These are phyloP conservation scores for Atta texana DNA, from an alignment of 1,140 invertebrate species.

Conservation along the genomic window DNA sequence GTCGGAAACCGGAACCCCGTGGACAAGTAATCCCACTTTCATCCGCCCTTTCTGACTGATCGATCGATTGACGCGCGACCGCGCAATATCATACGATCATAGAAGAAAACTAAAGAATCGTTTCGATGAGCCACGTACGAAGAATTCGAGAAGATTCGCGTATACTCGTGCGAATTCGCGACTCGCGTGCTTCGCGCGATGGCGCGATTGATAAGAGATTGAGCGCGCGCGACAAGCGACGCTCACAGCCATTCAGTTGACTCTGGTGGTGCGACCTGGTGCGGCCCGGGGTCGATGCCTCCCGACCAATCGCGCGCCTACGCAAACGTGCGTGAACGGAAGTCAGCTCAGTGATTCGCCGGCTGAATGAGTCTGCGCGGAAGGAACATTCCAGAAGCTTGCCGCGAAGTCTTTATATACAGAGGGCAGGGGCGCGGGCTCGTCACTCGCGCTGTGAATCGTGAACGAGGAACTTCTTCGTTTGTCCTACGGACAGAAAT, in stretches of 20 bases:
- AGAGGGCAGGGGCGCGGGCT: constrained; percentile 21
- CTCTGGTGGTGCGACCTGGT: constrained; percentile 47
- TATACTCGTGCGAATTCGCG: neutral
- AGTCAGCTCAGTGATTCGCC: constrained; percentile 74
- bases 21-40: neutral
- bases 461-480: constrained; percentile 81
- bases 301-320: constrained; percentile 69
- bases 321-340: constrained; percentile 28
- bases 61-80: neutral
- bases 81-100: neutral
- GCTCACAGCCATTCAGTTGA: constrained; percentile 63
- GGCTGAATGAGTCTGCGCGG: neutral
- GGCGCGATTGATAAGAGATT: constrained; percentile 60
- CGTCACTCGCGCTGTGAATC: constrained; percentile 86
- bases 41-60: neutral
- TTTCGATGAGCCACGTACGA: neutral
- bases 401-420: constrained; percentile 79
- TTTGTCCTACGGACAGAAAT: constrained; percentile 60
- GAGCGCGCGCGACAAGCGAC: neutral
- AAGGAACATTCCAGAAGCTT: constrained; percentile 84
- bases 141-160: too few species aligned
- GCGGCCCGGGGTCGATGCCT: neutral
- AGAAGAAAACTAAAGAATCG: neutral
- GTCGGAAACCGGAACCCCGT: neutral
- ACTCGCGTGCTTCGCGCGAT: too few species aligned